Conservation (phyloP, 2,113 vertebrate genomes). For the Leptosomus discolor region DNA sequence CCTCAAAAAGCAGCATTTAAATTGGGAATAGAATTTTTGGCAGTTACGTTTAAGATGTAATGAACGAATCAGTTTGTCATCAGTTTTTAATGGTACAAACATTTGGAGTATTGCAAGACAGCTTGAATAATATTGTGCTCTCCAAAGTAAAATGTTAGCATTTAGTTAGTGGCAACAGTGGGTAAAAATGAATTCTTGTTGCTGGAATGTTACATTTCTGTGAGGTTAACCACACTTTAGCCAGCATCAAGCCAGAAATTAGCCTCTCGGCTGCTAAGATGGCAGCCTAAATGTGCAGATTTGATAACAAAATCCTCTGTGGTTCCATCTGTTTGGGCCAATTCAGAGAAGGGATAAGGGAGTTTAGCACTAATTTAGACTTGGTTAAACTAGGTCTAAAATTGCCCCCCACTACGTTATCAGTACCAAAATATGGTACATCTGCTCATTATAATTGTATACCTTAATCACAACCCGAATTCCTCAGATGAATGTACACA, state of each 20-base stretch:
- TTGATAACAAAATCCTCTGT: background rate
- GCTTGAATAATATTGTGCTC: constrained; percentile 24
- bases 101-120: background rate
- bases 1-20: background rate
- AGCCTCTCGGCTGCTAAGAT: background rate
- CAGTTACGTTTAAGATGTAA: constrained; percentile 20
- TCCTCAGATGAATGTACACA: background rate
- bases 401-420: background rate
- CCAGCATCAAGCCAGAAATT: constrained; percentile 44
- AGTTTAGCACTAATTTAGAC: background rate
- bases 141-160: constrained; percentile 43
- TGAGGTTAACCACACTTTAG: constrained; percentile 57
- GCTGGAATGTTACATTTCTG: constrained; percentile 18
- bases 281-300: background rate
- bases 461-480: background rate
- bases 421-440: background rate
- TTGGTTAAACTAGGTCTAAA: background rate
- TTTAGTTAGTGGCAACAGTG: constrained; percentile 41
- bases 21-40: background rate
- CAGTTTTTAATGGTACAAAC: constrained; percentile 31
- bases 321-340: background rate
- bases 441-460: background rate
- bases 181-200: background rate
- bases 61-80: constrained; percentile 56
- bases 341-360: background rate